These are phyloP conservation scores for Macroteleia sp. DNA, from an alignment of 2,888 invertebrate genomes.

Conservation along the genomic window DNA sequence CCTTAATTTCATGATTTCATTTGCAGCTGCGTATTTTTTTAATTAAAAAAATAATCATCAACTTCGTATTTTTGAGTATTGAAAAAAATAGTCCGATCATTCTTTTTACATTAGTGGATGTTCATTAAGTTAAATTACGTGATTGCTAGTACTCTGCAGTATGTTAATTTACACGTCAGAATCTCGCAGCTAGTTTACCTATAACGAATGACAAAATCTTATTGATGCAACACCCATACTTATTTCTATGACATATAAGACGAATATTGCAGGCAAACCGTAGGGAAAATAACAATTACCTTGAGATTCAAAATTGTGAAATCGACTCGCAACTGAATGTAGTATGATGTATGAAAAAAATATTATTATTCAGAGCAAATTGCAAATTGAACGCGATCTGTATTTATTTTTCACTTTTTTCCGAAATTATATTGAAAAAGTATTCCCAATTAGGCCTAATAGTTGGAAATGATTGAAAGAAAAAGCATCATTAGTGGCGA, in stretches of 20 bases:
- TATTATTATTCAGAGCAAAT: conserved; percentile 51
- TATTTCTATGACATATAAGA: conserved; percentile 56
- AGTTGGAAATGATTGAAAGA: conserved; percentile 47
- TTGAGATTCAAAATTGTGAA: conserved; percentile 58
- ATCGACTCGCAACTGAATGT: conserved; percentile 28
- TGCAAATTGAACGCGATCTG: conserved; percentile 36
- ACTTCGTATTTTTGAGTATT: conserved; percentile 32
- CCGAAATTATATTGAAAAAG: conserved; percentile 55
- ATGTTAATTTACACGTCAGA: conserved; percentile 56
- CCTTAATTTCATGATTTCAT: conserved; percentile 44
- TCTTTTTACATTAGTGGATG: conserved; percentile 39
- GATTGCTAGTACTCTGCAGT: conserved; percentile 18
- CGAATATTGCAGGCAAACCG: conserved; percentile 37
- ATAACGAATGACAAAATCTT: conserved; percentile 58
- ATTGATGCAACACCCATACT: conserved; percentile 59
- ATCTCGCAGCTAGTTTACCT: conserved; percentile 29
- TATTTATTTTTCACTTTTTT: conserved; percentile 60
- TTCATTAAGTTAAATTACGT: conserved; percentile 53
- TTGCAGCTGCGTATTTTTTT: conserved; percentile 22
- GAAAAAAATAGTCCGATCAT: conserved; percentile 17
- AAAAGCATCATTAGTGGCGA: conserved; percentile 57
- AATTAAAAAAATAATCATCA: conserved; percentile 28
- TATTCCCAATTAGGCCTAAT: conserved; percentile 58
- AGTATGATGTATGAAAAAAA: conserved; percentile 24
- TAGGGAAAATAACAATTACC: conserved; percentile 53